Base-by-base conservation (phyloP, 2,113 vertebrate species). In the Pedetes capensis region DNA sequence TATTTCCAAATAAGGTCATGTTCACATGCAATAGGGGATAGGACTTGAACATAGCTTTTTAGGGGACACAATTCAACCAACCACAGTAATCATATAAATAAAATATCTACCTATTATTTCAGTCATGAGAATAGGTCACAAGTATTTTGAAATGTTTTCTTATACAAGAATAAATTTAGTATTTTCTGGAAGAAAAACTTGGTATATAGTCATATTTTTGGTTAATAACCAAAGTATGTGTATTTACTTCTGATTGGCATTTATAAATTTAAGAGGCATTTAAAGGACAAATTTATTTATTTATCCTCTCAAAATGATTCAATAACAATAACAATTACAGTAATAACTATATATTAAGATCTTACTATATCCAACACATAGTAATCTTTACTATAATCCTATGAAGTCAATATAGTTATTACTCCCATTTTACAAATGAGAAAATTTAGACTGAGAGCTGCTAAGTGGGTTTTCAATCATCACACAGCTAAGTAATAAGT, bases 101-200 rank as follows among this genome's bases (percentile, higher is more conserved):
- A 80, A 81, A 32, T 20, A 51, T 32, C 51, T 80, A 6, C n/a
- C 53, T 12, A 34, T 81, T 92, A 69, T 63, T 91, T 95, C 12
- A 53, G 6, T 42, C 68, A 75, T 44, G 64, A 83, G 29, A 89
- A 49, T 80, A 39, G 10, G 22, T 83, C 66, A 68, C 2, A n/a
- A 23, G 17, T 59, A 75, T 64, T 97, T 96, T 2, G 32, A 57
- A 92, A 51, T 89, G 3, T 82, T 92, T 93, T 34, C 57, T 95
- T 91, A 12, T 51, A 79, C 1, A 39, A 78, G 47, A 90, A 88
- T 10, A 79, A 78, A 55, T 32, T 78, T 90, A 64, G 63, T 71
- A 59, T 80, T 89, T 95, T 84, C 44, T 80, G n/a, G 12, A 93
- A 92, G 53, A 78, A 78, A 89, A 71, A 64, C 18, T 85, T 92